Conservation (phyloP, 2,888 invertebrate genomes). For the Leptopilina syphax region DNA sequence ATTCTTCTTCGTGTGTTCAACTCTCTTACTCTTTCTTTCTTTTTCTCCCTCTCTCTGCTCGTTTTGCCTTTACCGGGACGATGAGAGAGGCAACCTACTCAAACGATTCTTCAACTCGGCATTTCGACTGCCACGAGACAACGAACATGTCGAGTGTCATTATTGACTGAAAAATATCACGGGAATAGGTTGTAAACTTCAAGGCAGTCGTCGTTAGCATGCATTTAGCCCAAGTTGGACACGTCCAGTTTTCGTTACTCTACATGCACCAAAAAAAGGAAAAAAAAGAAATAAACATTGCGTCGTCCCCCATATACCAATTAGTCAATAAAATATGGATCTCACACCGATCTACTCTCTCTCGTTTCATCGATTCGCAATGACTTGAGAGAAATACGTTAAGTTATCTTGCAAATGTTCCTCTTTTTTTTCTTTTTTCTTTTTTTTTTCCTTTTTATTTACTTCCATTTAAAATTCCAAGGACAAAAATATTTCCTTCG, state of each 20-base stretch:
- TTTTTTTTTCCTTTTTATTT: not conserved
- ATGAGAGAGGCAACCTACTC: constrained; percentile 45
- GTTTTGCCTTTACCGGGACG: constrained; percentile 32
- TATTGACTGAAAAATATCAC: constrained; percentile 39
- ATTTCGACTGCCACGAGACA: constrained; percentile 34
- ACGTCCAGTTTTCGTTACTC: constrained; percentile 27
- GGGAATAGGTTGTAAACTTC: constrained; percentile 35
- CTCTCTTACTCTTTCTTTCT: not conserved
- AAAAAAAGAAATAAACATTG: not conserved
- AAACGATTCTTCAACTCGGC: constrained; percentile 51
- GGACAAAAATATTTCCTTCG: constrained; percentile 12
- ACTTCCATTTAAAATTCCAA: not conserved
- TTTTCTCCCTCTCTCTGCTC: constrained; percentile 2
- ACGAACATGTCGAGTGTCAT: constrained; percentile 37
- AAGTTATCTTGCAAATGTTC: not conserved
- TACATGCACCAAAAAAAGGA: not conserved
- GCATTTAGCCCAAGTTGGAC: constrained; percentile 35
- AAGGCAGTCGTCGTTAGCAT: constrained; percentile 35
- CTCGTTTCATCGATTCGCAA: not conserved
- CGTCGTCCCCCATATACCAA: not conserved
- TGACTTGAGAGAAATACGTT: not conserved
- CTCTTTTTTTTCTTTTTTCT: not conserved
- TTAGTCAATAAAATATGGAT: constrained; percentile 38
- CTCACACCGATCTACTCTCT: not conserved
- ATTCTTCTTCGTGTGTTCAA: too few species aligned